These are phyloP conservation scores for Epinotia nisella DNA, from an alignment of 2,888 invertebrate species.

Conservation along the genomic window DNA sequence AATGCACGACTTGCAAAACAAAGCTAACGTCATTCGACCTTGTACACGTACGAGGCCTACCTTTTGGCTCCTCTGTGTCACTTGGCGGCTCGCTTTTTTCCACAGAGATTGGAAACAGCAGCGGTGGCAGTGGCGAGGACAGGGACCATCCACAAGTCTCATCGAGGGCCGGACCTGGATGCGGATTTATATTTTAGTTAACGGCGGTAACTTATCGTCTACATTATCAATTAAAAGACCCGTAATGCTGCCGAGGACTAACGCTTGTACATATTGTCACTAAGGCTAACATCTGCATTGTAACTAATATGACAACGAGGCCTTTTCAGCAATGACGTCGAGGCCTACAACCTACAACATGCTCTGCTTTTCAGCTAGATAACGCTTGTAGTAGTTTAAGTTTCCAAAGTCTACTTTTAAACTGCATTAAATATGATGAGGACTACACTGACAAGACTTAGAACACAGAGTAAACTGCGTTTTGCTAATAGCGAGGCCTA, in stretches of 20 bases:
- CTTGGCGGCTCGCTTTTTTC: conserved; percentile 71
- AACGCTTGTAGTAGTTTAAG: background rate
- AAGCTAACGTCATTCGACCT: background rate
- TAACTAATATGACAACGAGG: background rate
- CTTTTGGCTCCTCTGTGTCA: conserved; percentile 70
- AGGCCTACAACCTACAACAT: background rate
- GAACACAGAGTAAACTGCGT: too few species aligned
- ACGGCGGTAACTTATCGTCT: background rate
- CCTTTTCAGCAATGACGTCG: background rate
- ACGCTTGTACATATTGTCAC: background rate
- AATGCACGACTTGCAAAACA: background rate
- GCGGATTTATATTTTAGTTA: conserved; percentile 6
- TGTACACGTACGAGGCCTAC: conserved; percentile 49
- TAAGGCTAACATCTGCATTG: too few species aligned
- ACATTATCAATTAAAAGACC: background rate
- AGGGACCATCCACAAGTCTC: conserved; percentile 7
- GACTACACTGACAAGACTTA: background rate
- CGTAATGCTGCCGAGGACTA: background rate
- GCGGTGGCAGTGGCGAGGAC: conserved; percentile 47
- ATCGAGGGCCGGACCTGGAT: conserved; percentile 15
- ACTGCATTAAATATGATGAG: background rate
- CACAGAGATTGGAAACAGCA: conserved; percentile 59
- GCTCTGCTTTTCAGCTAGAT: background rate
- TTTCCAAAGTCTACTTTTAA: background rate
- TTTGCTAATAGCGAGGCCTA: background rate